Evolutionary conservation across 2,888 invertebrate genomes (phyloP).

Genomic region (Melolontha melolontha): DNA sequence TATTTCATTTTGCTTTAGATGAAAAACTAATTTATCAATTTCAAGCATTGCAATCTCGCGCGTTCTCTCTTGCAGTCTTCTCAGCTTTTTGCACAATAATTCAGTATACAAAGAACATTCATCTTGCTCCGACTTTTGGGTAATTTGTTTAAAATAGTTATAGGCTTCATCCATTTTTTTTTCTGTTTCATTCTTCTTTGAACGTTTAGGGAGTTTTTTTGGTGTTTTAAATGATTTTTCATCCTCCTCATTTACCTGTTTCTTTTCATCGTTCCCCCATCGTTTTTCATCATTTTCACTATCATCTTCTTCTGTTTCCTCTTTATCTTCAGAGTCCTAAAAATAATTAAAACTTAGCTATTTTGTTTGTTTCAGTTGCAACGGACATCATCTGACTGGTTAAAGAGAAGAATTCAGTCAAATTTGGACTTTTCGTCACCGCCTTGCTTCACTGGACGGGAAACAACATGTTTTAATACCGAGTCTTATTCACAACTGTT

Average conservation of each 20-base stretch:
- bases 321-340: background rate
- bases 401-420: slow-evolving; percentile 19
- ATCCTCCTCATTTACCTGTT: background rate
- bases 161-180: slow-evolving; percentile 33
- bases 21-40: slow-evolving; percentile 5
- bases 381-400: slow-evolving; percentile 10
- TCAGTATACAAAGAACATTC: slow-evolving; percentile 20
- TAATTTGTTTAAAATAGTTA: slow-evolving; percentile 19
- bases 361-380: slow-evolving; percentile 25
- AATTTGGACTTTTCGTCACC: slow-evolving; percentile 30
- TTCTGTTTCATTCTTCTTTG: background rate
- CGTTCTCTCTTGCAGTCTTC: background rate
- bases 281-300: background rate
- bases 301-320: slow-evolving; percentile 2
- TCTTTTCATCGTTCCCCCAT: background rate
- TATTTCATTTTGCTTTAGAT: too few relatives aligned
- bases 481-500: slow-evolving; percentile 1
- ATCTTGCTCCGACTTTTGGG: slow-evolving; percentile 19
- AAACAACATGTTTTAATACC: background rate
- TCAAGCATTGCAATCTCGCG: slow-evolving; percentile 27
- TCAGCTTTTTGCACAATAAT: slow-evolving; percentile 13
- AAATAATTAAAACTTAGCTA: background rate
- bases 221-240: background rate
- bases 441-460: slow-evolving; percentile 8
- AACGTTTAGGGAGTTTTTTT: too few relatives aligned